Base-by-base conservation (phyloP, 2,113 vertebrate species). In the Cryptotis parvus region DNA sequence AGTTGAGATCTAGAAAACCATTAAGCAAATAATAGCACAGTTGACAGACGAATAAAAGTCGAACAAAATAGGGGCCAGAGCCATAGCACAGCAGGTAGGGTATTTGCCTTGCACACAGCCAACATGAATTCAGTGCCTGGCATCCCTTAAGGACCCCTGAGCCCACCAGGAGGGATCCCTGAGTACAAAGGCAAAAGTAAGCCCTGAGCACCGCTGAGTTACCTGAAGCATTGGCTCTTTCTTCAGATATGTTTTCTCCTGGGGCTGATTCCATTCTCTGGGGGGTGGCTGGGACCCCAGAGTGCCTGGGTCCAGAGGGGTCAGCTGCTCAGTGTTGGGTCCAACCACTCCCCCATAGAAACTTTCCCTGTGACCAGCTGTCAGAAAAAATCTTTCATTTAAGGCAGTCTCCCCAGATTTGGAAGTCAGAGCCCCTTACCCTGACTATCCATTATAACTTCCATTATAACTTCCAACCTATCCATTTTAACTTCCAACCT, bases 151-250 rank as follows among this genome's bases (percentile, higher is more conserved):
- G 55, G 20, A 22, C 22, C 22, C 55, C 18, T 24, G 20, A 58
- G 22, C 55, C 18, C 22, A 24, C 55, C 18, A 58, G 55, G 55
- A 6, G 55, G 20, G 55, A 58, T 58, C 24, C 45, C 45, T 49
- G 45, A 49, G 45, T 12, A 14, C 45, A 58, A 24, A 58, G 55
- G 0, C 55, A 55, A 5, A 20, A 58, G 55, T 58, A 58, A 58
- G 18, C 18, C 18, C 55, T 58, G 55, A 58, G 55, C 55, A 58
- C 22, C 15, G 16, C 18, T 20, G 24, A 24, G 22, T 58, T 97
- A 98, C 98, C 97, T 97, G 96, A 97, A 97, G 98, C 97, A 94
- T 97, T 97, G 97, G 98, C 98, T 98, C 97, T 91, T 90, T 96
- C 95, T 94, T 94, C 98, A 98, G 97, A 98, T 98, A 98, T 93